Percentiles rank a stretch among this genome's conserved stretches.
These are phyloP conservation scores for Agonum fuliginosum DNA, from an alignment of 2,888 invertebrate genomes.

Conservation along the genomic window DNA sequence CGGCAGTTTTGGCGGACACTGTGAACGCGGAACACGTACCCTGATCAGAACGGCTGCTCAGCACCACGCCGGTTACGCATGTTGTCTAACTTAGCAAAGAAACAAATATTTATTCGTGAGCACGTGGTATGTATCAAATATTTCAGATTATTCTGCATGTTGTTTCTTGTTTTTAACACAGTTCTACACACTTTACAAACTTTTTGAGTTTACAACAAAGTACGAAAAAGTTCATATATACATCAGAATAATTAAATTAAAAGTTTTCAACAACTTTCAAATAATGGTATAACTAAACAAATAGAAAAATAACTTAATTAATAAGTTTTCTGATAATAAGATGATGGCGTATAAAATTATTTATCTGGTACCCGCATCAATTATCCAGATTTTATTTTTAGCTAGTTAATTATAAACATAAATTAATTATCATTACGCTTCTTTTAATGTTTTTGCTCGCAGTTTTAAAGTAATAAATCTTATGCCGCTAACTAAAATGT, in stretches of 20 bases:
- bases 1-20: slow-evolving; percentile 12
- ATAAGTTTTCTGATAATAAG: neutral
- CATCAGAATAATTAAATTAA: neutral
- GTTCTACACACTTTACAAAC: neutral
- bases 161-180: neutral
- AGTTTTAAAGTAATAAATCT: slow-evolving; percentile 1
- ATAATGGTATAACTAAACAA: neutral
- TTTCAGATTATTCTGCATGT: neutral
- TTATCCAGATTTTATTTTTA: neutral
- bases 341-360: slow-evolving; percentile 3
- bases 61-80: slow-evolving; percentile 1
- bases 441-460: neutral
- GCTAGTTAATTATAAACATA: neutral
- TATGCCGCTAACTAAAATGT: neutral
- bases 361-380: slow-evolving; percentile 5
- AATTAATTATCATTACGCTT: neutral
- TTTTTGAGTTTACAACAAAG: slow-evolving; percentile 5
- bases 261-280: neutral
- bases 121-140: slow-evolving; percentile 42
- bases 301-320: neutral
- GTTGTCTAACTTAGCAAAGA: too few species aligned
- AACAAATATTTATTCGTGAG: neutral
- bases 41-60: neutral
- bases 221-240: too few species aligned
- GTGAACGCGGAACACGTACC: slow-evolving; percentile 2